These are phyloP conservation scores for Phyto melanocephala DNA, from an alignment of 2,888 invertebrate genomes.

Conservation along the genomic window DNA sequence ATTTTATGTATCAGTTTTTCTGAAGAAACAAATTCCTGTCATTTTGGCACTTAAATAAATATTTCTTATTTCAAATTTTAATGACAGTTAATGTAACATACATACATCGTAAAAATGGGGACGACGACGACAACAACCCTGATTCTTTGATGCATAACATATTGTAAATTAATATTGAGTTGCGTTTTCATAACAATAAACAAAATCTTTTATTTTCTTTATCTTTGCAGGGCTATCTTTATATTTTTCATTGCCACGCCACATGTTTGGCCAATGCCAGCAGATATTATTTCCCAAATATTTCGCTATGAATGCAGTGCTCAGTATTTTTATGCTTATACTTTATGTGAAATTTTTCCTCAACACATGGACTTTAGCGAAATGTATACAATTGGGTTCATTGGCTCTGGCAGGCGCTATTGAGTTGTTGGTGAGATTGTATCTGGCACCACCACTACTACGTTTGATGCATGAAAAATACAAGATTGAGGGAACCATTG, in stretches of 20 bases:
- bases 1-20: no score
- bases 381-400: constrained; percentile 80
- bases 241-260: constrained; percentile 91
- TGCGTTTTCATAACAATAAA: constrained; percentile 6
- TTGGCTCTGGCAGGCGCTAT: constrained; percentile 79
- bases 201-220: constrained; percentile 22
- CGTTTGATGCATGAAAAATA: constrained; percentile 87
- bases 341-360: constrained; percentile 81
- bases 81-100: background rate
- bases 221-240: constrained; percentile 86
- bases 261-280: constrained; percentile 92
- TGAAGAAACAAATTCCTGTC: no score
- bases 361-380: constrained; percentile 81
- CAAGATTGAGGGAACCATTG: constrained; percentile 86
- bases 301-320: constrained; percentile 87
- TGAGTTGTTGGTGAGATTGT: constrained; percentile 87
- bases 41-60: no score
- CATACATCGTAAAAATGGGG: background rate
- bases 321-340: constrained; percentile 86
- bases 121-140: background rate
- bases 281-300: constrained; percentile 92
- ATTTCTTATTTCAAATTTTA: background rate
- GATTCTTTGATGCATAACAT: constrained; percentile 14
- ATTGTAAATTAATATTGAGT: constrained; percentile 26
- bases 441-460: constrained; percentile 87